These are phyloP conservation scores for Leptinotarsa peninsularis DNA, from an alignment of 2,888 invertebrate species.

Conservation along the genomic window DNA sequence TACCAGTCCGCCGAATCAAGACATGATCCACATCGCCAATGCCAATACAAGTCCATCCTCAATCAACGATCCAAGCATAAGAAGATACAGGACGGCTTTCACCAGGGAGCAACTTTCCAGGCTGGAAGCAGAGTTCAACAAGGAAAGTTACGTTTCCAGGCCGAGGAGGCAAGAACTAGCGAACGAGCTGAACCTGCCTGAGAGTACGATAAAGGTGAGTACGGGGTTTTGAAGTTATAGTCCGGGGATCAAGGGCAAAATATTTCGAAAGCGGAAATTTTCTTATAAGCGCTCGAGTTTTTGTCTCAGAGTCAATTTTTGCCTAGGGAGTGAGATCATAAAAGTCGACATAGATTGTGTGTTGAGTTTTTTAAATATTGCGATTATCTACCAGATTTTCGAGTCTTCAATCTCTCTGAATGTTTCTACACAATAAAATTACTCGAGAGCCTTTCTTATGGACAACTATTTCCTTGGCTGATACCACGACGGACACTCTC, in stretches of 20 bases:
- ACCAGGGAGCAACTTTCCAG: conserved; percentile 92
- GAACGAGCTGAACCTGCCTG: conserved; percentile 90
- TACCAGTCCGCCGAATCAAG: conserved; percentile 63
- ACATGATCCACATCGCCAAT: conserved; percentile 48
- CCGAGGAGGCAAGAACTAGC: conserved; percentile 96
- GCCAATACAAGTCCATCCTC: conserved; percentile 45
- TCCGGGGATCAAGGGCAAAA: not conserved
- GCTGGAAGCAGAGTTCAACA: conserved; percentile 95
- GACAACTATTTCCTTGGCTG: no score
- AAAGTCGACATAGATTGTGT: no score
- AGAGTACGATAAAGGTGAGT: conserved; percentile 96
- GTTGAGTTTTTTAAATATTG: no score
- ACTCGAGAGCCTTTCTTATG: no score
- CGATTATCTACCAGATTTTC: no score
- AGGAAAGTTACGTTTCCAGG: conserved; percentile 97
- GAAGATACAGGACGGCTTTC: conserved; percentile 97
- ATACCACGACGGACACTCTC: no score
- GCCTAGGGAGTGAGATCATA: no score
- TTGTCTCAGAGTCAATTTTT: no score
- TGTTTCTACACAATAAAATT: no score
- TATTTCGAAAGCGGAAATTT: not conserved
- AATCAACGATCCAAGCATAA: conserved; percentile 75
- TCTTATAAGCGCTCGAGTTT: not conserved
- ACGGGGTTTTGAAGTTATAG: not conserved
- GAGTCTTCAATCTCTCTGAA: no score